Base-by-base conservation (phyloP, 2,888 invertebrate genomes). In the Sabatieria punctata region DNA sequence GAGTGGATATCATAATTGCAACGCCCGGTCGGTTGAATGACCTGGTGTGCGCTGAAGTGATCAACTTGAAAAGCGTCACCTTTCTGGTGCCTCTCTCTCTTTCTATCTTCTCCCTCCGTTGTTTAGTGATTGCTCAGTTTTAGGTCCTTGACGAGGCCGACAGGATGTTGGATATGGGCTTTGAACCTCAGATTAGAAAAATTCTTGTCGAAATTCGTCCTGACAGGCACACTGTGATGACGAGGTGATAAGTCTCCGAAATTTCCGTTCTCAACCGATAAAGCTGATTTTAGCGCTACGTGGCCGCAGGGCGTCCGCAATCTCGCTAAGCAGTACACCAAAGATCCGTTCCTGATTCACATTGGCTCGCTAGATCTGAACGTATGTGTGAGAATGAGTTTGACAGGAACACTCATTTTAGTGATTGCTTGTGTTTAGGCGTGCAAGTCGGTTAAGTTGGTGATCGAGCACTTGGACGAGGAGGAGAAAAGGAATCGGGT, bases 171-270 rank as follows among this genome's bases (percentile, higher is more conserved):
- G 74, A 74, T 58, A 68, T 74, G 71, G n/a, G 30, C 15, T 30
- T 30, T 30, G 8, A 30, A 15, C 30, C 30, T 11, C 30, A 30
- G 30, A 30, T 30, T 30, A 76, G 82, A 35, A 82, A 81, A 63
- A 30, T 81, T 15, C 68, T 86, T 53, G 72, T 82, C 49, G 78
- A 80, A 60, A 77, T 86, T 22, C 75, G 85, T 45, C 85, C 86
- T 6, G 85, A 85, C 62, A 71, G 88, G 45, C 89, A 93, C 65
- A 86, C 86, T n/a, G 78, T 91, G 0, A 88, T 93, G 88, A 93
- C 91, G 0, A 83, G 82, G 75, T 75, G 15, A 30, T 30, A 15
- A 11, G 15, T 30, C 8, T 30, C 30, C 15, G 30, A 11, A 30
- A 15, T 41, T 2, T 15, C n/a, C n/a, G n/a, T n/a, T n/a, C n/a